phyloP scores from a whole-genome alignment of 2,888 invertebrate species.

The Apamea sordens region DNA sequence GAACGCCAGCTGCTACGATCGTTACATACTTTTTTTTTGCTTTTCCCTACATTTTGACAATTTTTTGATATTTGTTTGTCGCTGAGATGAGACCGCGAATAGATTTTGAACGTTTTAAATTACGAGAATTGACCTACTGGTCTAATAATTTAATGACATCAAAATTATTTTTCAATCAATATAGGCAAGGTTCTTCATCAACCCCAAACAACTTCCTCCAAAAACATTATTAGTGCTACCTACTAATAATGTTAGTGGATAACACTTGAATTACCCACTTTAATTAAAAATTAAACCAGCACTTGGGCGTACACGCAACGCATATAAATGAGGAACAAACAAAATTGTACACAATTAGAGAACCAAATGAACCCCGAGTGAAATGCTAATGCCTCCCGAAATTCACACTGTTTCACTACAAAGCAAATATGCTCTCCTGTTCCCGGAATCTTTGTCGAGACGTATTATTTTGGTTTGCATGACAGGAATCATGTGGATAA shows the following conservation, averaged over 20 bases:
- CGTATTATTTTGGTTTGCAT: conserved; percentile 28
- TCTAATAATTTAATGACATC: too few relatives aligned
- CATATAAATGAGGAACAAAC: conserved; percentile 70
- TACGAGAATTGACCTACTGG: too few relatives aligned
- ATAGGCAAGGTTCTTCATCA: background rate
- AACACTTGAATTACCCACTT: conserved; percentile 47
- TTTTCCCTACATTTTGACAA: too few relatives aligned
- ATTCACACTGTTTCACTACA: conserved; percentile 56
- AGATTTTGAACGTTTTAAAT: too few relatives aligned
- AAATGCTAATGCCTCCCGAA: conserved; percentile 69
- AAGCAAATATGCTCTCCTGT: conserved; percentile 59
- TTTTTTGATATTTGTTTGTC: too few relatives aligned
- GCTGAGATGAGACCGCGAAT: too few relatives aligned
- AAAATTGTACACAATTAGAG: conserved; percentile 70
- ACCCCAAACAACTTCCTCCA: conserved; percentile 4
- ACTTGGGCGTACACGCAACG: conserved; percentile 55
- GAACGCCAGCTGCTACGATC: too few relatives aligned
- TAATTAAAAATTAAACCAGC: conserved; percentile 67
- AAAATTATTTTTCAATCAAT: background rate
- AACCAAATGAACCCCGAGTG: conserved; percentile 67
- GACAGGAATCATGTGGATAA: background rate
- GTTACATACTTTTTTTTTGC: too few relatives aligned
- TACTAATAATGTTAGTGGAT: background rate
- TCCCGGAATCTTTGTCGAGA: conserved; percentile 34
- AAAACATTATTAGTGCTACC: conserved; percentile 16